Evolutionary conservation across 2,888 invertebrate genomes (phyloP).

Genomic region (Caenorhabditis sp.): DNA sequence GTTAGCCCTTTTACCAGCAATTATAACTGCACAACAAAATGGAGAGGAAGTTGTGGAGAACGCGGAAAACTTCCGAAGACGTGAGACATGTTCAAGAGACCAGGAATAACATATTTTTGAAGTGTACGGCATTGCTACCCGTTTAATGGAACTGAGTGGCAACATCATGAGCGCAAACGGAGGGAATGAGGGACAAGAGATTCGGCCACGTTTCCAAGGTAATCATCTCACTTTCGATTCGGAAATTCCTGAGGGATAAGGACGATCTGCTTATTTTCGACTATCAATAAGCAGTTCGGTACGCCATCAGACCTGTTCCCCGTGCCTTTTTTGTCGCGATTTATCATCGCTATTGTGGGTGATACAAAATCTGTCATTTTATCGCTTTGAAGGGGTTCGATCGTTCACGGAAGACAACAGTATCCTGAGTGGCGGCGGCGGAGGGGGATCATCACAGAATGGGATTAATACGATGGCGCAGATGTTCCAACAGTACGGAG

Average conservation of each 20-base stretch:
- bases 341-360: conserved; percentile 38
- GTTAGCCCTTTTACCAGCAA: conserved; percentile 33
- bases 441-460: conserved; percentile 54
- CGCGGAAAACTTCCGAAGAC: conserved; percentile 42
- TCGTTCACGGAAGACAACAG: conserved; percentile 66
- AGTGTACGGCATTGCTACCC: conserved; percentile 64
- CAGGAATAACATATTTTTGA: conserved; percentile 11
- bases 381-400: conserved; percentile 50
- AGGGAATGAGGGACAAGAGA: conserved; percentile 51
- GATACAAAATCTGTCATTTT: conserved; percentile 47
- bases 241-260: neutral
- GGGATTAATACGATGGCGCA: conserved; percentile 60
- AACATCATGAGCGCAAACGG: conserved; percentile 60
- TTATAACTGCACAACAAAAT: conserved; percentile 39
- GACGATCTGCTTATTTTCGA: conserved; percentile 6
- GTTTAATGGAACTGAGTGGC: conserved; percentile 63
- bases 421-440: conserved; percentile 60
- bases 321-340: conserved; percentile 35
- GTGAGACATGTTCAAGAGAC: conserved; percentile 15
- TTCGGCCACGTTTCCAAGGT: conserved; percentile 61
- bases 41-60: conserved; percentile 49
- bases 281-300: conserved; percentile 53
- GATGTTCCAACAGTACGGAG: conserved; percentile 62
- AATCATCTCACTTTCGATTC: conserved; percentile 17
- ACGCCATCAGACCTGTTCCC: conserved; percentile 39